Conservation (phyloP, 2,113 vertebrate species). For the Otocyon megalotis region DNA sequence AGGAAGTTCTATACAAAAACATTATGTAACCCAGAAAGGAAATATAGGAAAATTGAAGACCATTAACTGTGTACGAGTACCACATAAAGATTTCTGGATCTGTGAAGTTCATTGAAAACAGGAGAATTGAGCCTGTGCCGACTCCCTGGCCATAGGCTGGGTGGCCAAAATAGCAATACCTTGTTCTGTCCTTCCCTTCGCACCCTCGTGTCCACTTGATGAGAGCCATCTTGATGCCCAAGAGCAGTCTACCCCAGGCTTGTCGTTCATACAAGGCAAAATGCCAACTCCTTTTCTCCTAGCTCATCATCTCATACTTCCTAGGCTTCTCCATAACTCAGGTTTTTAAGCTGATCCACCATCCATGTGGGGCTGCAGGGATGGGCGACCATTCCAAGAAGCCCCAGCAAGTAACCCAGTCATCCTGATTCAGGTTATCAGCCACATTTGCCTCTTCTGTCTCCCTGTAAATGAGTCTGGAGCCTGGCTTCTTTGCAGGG, state of each 20-base stretch:
- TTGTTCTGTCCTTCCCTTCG: background rate
- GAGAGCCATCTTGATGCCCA: background rate
- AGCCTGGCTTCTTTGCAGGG: background rate
- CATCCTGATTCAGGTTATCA: background rate
- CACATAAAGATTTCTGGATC: background rate
- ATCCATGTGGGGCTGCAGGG: background rate
- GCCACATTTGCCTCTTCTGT: background rate
- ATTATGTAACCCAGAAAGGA: background rate
- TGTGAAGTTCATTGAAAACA: background rate
- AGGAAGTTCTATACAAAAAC: slow-evolving; percentile 5
- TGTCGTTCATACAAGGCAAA: background rate
- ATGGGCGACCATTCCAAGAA: background rate
- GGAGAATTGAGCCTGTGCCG: background rate
- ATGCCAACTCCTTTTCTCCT: background rate
- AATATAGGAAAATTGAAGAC: background rate
- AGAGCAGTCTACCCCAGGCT: background rate
- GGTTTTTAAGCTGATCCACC: background rate
- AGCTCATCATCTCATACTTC: background rate
- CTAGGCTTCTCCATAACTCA: background rate
- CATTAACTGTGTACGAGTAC: background rate
- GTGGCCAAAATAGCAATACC: rapidly evolving
- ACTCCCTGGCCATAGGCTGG: background rate
- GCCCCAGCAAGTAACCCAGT: background rate
- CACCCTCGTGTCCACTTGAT: background rate
- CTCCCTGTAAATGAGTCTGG: background rate